Evolutionary conservation across 2,888 invertebrate genomes (phyloP).

Genomic region (Parasteatoda lunata): DNA sequence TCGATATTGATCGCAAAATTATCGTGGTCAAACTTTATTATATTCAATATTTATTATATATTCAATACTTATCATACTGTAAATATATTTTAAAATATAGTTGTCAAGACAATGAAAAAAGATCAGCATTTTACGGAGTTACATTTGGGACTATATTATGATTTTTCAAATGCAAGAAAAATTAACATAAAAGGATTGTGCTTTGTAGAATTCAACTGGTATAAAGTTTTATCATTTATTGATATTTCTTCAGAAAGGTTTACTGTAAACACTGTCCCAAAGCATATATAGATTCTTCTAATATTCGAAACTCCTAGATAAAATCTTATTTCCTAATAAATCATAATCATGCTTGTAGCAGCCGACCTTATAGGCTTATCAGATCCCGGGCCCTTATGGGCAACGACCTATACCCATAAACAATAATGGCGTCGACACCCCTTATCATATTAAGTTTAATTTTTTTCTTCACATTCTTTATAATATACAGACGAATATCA

Average conservation of each 20-base stretch:
- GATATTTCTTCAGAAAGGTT: background rate
- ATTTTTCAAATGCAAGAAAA: too few species aligned
- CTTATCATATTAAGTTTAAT: slow-evolving; percentile 27
- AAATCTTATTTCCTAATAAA: background rate
- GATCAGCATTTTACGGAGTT: too few species aligned
- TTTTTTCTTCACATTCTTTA: slow-evolving; percentile 31
- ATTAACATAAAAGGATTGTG: background rate
- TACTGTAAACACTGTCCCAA: background rate
- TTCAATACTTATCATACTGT: too few species aligned
- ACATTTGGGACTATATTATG: too few species aligned
- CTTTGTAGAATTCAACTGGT: background rate
- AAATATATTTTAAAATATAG: too few species aligned
- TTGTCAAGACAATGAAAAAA: too few species aligned
- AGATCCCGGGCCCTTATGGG: slow-evolving; percentile 38
- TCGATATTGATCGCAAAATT: too few species aligned
- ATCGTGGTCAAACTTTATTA: too few species aligned
- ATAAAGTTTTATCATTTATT: background rate
- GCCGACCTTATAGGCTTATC: slow-evolving; percentile 34
- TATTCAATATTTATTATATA: too few species aligned
- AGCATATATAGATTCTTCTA: background rate
- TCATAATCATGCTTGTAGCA: background rate
- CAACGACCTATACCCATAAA: slow-evolving; percentile 53
- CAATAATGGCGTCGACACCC: slow-evolving; percentile 25
- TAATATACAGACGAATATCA: slow-evolving; percentile 33
- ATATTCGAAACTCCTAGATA: background rate